phyloP scores from a whole-genome alignment of 2,888 invertebrate genomes.

The Eudemis profundana region DNA sequence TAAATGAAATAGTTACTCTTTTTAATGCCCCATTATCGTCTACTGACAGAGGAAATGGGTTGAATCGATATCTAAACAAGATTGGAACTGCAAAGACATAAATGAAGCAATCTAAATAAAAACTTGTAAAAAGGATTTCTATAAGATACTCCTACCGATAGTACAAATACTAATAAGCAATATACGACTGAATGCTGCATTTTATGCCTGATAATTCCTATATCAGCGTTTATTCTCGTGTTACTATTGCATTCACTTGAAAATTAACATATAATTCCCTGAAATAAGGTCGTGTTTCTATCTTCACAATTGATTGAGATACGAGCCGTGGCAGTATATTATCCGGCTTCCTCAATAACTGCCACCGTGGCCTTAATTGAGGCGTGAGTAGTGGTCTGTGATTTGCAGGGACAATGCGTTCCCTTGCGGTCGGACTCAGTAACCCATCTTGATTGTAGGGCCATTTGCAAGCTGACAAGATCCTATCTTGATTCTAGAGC shows the following conservation, averaged over 20 bases:
- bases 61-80: too few species aligned
- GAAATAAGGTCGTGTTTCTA: constrained; percentile 29
- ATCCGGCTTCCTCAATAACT: constrained; percentile 63
- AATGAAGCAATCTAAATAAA: too few species aligned
- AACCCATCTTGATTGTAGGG: constrained; percentile 27
- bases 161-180: constrained; percentile 7
- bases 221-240: constrained; percentile 12
- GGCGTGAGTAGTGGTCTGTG: constrained; percentile 53
- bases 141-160: constrained; percentile 3
- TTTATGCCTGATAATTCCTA: constrained; percentile 19
- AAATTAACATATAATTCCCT: constrained; percentile 30
- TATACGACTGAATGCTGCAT: constrained; percentile 15
- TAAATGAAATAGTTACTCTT: too few species aligned
- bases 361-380: constrained; percentile 62
- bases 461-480: constrained; percentile 22
- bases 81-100: too few species aligned
- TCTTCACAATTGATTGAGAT: constrained; percentile 47
- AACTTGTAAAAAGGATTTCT: too few species aligned
- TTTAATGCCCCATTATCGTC: too few species aligned
- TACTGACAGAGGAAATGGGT: too few species aligned
- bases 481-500: constrained; percentile 19
- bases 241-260: constrained; percentile 20
- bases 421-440: constrained; percentile 33
- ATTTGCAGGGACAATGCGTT: constrained; percentile 39
- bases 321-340: constrained; percentile 53